Evolutionary conservation across 2,113 vertebrate genomes (phyloP).

Genomic region (Sciurus niger): DNA sequence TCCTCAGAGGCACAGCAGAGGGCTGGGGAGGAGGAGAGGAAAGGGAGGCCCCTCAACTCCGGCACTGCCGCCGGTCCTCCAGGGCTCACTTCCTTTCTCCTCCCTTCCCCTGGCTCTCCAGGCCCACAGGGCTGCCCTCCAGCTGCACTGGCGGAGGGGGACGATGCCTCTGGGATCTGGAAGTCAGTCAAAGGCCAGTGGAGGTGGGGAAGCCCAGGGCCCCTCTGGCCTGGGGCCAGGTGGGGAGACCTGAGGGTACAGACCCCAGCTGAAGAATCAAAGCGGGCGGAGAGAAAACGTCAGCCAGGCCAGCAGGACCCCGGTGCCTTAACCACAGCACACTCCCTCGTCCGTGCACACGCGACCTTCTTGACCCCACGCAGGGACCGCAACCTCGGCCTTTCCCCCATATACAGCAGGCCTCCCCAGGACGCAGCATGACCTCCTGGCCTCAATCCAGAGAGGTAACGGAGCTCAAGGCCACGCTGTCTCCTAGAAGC

Average conservation of each 20-base stretch:
- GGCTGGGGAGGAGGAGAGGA: too few relatives aligned
- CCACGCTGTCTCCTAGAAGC: background rate
- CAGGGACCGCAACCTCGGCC: fast-evolving
- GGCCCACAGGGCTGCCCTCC: fast-evolving
- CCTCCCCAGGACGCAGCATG: background rate
- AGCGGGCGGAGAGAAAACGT: background rate
- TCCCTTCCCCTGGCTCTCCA: fast-evolving
- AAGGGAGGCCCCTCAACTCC: too few relatives aligned
- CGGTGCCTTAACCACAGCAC: background rate
- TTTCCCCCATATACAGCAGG: fast-evolving
- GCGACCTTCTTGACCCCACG: background rate
- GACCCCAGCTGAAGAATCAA: background rate
- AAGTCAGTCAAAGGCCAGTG: background rate
- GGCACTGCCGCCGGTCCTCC: too few relatives aligned
- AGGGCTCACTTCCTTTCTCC: too few relatives aligned
- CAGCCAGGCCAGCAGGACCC: background rate
- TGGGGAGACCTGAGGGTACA: background rate
- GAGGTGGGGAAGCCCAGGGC: too few relatives aligned
- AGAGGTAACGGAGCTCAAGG: too few relatives aligned
- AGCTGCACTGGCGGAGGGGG: background rate
- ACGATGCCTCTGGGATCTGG: background rate
- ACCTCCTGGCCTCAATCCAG: fast-evolving
- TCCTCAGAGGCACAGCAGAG: background rate
- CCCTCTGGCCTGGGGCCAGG: background rate
- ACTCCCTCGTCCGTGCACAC: background rate